Evolutionary conservation across 2,113 vertebrate species (phyloP), one percentile per base, ranked within the genome.

Genomic region (Cyanoderma ruficeps): DNA sequence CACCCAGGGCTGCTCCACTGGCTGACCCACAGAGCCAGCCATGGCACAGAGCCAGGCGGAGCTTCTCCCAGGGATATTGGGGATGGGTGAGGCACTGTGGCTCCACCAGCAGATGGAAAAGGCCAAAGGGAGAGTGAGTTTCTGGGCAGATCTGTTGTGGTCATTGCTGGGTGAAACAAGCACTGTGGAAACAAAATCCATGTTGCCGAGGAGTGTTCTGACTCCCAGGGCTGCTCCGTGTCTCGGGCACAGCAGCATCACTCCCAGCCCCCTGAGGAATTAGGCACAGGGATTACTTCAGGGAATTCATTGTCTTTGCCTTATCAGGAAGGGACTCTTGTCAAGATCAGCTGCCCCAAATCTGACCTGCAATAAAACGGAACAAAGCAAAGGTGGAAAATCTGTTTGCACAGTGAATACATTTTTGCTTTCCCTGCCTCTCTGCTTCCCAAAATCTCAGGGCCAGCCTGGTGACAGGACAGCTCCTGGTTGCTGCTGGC

Each of bases 291-390:
- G 47, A 70, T 88, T 20, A 13, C 70, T 67, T 35, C 24, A 59
- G 82, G 92, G 67, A 76, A 74, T 91, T 69, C 44, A 22, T 70
- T 71, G 69, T 46, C 87, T 63, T 35, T 49, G 44, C 61, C 65
- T 61, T 41, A 37, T 49, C 84, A 49, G 30, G 72, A 79, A 39
- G 67, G 39, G 78, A 39, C 42, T 3, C 57, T 67, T 42, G 50
- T 42, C 75, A 18, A 37, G 35, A 65, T 53, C 57, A 55, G 49
- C 64, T 80, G 42, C 37, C 41, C 60, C 47, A 35, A 42, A 37
- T 35, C 15, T 80, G 67, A 86, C 68, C 65, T 39, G 59, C 63
- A 89, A 10, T 18, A 11, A 55, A 50, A 89, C 24, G 33, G 27
- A 71, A 42, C 55, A 77, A 86, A 67, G 50, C 4, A 30, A 61